Conservation (phyloP, 92 coral and sea anemone genomes). For the Bergia puertoricense region DNA sequence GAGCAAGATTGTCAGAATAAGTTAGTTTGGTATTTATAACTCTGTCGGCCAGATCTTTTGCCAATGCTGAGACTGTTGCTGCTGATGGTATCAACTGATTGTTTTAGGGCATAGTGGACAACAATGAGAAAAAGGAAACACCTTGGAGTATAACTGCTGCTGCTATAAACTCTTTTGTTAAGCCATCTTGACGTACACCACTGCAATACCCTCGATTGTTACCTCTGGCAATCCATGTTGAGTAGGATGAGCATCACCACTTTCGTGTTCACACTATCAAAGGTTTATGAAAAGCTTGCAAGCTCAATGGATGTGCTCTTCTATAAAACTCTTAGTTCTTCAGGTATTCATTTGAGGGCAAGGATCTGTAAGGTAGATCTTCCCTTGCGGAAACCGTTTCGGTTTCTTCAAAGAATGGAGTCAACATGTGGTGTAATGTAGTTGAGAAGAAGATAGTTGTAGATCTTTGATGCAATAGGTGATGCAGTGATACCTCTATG, state of each 20-base stretch:
- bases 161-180: no score
- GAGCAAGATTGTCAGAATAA: no score
- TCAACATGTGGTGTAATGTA: conserved; percentile 1
- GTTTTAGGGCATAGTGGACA: no score
- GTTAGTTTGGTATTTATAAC: no score
- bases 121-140: no score
- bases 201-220: background rate
- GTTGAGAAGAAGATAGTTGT: conserved; percentile 24
- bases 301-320: background rate
- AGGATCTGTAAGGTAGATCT: background rate
- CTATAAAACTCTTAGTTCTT: background rate
- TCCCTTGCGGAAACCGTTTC: conserved; percentile 31
- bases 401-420: conserved; percentile 14
- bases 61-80: no score
- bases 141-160: no score
- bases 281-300: background rate
- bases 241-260: conserved; percentile 10
- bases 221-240: conserved; percentile 16
- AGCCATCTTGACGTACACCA: background rate
- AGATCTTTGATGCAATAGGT: background rate
- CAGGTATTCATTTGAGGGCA: background rate
- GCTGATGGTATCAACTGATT: no score
- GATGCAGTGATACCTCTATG: no score
- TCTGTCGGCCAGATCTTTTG: no score
- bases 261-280: background rate